Conservation (phyloP, 2,888 invertebrate species). For the Tetrapedia diversipes region DNA sequence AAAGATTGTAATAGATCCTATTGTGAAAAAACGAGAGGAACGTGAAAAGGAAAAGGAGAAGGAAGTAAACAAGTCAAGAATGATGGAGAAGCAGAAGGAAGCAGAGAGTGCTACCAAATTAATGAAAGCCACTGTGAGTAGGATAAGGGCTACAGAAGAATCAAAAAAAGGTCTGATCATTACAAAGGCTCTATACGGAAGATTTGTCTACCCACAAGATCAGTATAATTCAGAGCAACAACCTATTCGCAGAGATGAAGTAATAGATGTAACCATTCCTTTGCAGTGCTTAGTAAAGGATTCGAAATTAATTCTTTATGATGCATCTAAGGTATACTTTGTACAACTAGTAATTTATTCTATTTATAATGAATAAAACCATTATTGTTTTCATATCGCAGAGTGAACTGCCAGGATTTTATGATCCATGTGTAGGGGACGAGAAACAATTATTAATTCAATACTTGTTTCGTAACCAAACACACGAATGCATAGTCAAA, state of each 20-base stretch:
- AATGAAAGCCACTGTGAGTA: conserved; percentile 95
- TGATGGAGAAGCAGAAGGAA: conserved; percentile 91
- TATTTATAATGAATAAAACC: neutral
- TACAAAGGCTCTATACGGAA: conserved; percentile 92
- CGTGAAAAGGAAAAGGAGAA: conserved; percentile 92
- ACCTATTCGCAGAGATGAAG: conserved; percentile 83
- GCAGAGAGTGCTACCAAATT: conserved; percentile 94
- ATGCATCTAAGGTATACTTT: conserved; percentile 90
- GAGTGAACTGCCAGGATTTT: conserved; percentile 98
- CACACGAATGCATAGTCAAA: conserved; percentile 90
- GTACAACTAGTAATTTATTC: neutral
- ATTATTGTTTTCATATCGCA: conserved; percentile 79
- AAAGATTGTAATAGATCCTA: conserved; percentile 93
- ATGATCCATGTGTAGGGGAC: conserved; percentile 97
- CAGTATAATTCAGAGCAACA: conserved; percentile 68
- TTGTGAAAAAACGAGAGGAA: conserved; percentile 90
- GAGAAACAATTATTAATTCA: conserved; percentile 93
- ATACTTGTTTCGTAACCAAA: conserved; percentile 92
- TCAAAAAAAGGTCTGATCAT: conserved; percentile 93
- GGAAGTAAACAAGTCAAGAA: conserved; percentile 90
- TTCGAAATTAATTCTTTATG: conserved; percentile 93
- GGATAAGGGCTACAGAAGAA: conserved; percentile 92
- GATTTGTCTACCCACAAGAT: conserved; percentile 83
- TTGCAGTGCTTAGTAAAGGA: conserved; percentile 96
- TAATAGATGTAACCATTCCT: conserved; percentile 96